A percentile compares a stretch with the other conserved stretches of the same genome.
Evolutionary conservation across 1,140 invertebrate species (phyloP).

Genomic region (Globodera rostochiensis): DNA sequence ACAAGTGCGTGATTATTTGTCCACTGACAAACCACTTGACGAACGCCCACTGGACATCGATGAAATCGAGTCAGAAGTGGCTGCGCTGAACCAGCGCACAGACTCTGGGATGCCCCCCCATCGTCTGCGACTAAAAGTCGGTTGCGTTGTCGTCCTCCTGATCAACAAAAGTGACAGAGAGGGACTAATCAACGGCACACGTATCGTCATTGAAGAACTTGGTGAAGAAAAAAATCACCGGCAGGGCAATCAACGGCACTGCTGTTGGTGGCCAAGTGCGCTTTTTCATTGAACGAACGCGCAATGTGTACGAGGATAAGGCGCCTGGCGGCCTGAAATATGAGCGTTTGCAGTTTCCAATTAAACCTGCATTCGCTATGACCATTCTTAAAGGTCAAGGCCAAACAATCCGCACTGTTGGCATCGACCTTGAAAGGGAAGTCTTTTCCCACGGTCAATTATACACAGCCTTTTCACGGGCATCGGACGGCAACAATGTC

Average conservation of each 20-base stretch:
- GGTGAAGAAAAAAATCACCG: background rate
- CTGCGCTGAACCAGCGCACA: background rate
- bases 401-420: background rate
- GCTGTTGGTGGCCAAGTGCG: background rate
- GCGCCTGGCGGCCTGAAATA: background rate
- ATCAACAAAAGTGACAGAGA: background rate
- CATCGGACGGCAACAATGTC: background rate
- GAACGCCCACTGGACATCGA: constrained; percentile 17
- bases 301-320: background rate
- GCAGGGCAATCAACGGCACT: background rate
- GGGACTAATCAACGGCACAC: constrained; percentile 29
- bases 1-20: background rate
- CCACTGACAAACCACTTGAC: background rate
- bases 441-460: constrained; percentile 18
- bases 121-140: constrained; percentile 16
- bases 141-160: constrained; percentile 17
- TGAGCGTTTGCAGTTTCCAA: constrained; percentile 15
- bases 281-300: background rate
- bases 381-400: constrained; percentile 27
- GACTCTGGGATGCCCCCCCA: constrained; percentile 3
- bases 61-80: too few relatives aligned
- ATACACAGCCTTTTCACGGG: background rate
- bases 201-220: constrained; percentile 17
- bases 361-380: constrained; percentile 19
- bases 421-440: constrained; percentile 2